Conservation (phyloP, 2,113 vertebrate species). For the Elaphurus davidianus region DNA sequence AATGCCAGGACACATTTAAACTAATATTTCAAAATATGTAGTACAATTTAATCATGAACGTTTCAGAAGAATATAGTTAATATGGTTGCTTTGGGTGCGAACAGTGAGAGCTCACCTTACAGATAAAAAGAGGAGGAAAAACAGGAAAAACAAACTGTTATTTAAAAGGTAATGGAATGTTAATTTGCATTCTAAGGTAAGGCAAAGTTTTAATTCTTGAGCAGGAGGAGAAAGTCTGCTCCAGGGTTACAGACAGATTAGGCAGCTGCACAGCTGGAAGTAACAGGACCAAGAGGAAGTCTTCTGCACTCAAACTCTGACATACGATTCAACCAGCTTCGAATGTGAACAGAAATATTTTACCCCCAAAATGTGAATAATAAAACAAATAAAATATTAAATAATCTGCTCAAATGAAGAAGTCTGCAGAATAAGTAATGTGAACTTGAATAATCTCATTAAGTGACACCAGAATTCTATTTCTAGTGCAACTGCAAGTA, state of each 20-base stretch:
- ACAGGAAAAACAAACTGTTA: neutral
- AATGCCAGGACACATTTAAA: neutral
- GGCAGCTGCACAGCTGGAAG: neutral
- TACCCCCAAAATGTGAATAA: constrained; percentile 72
- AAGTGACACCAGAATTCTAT: constrained; percentile 73
- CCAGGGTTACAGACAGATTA: neutral
- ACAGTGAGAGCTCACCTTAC: neutral
- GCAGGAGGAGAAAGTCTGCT: neutral
- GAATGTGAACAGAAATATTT: constrained; percentile 64
- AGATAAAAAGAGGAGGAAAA: neutral
- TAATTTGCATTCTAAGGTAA: neutral
- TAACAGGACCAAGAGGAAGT: constrained; percentile 18
- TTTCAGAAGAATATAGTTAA: neutral
- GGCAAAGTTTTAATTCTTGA: constrained; percentile 2
- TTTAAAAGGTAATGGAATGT: neutral
- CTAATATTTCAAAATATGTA: neutral
- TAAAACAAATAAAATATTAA: constrained; percentile 80
- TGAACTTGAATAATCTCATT: constrained; percentile 75
- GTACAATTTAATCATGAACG: neutral
- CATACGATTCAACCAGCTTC: constrained; percentile 31
- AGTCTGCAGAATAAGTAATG: constrained; percentile 73
- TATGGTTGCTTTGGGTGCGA: neutral
- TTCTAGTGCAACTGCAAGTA: constrained; percentile 65
- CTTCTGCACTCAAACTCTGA: constrained; percentile 25
- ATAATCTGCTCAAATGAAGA: constrained; percentile 67